Evolutionary conservation across 2,113 vertebrate genomes (phyloP).

Genomic region (Oryzias celebensis): DNA sequence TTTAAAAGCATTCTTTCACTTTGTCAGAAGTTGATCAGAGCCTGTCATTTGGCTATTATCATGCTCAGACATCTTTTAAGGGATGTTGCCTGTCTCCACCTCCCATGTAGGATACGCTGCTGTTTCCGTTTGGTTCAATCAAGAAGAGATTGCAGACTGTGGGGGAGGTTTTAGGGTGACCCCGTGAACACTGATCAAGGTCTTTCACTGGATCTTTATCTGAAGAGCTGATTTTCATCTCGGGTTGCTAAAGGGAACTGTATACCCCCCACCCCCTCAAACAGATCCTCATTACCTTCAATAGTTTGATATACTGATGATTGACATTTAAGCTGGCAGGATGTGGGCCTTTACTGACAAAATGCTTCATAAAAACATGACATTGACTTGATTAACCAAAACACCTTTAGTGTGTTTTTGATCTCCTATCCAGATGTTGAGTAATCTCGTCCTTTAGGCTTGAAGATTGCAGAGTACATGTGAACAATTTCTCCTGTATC

Average conservation of each 20-base stretch:
- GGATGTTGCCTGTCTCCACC: conserved; percentile 26
- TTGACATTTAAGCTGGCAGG: conserved; percentile 18
- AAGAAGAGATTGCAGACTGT: conserved; percentile 14
- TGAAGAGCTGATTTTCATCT: conserved; percentile 14
- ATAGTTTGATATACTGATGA: conserved; percentile 10
- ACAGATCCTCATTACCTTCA: conserved; percentile 10
- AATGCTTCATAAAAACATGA: too few species aligned
- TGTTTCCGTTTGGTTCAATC: conserved; percentile 49
- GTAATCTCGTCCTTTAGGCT: too few species aligned
- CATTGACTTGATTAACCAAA: too few species aligned
- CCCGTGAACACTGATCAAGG: conserved; percentile 56
- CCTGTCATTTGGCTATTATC: conserved; percentile 58
- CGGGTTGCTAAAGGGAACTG: conserved; percentile 2
- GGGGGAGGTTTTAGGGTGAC: conserved; percentile 26
- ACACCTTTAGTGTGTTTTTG: too few species aligned
- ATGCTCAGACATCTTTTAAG: conserved; percentile 54
- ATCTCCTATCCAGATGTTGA: too few species aligned
- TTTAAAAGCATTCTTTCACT: conserved; percentile 40
- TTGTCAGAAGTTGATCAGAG: conserved; percentile 55
- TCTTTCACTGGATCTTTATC: conserved; percentile 34
- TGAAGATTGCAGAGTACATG: too few species aligned
- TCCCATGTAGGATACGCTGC: conserved; percentile 27
- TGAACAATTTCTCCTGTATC: not conserved
- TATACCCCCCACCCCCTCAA: conserved; percentile 7
- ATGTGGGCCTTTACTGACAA: not conserved